phyloP scores from a whole-genome alignment of 2,113 vertebrate species.

The Micromys minutus region DNA sequence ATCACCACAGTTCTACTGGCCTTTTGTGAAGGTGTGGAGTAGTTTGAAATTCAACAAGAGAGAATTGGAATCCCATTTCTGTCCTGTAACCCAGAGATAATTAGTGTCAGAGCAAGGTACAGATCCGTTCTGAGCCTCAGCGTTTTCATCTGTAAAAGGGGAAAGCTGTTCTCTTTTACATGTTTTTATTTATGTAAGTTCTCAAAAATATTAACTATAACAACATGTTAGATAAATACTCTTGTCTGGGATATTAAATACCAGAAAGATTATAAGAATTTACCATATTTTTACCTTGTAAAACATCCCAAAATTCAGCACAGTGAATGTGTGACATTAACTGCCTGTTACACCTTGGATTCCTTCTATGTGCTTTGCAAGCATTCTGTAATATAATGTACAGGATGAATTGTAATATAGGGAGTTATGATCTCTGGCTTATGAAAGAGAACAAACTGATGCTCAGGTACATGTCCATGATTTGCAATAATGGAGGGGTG shows the following conservation, averaged over 20 bases:
- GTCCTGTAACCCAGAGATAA: neutral
- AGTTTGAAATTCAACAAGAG: slow-evolving; percentile 27
- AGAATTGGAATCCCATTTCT: slow-evolving; percentile 9
- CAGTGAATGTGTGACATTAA: slow-evolving; percentile 5
- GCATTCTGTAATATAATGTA: neutral
- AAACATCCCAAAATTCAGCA: slow-evolving; percentile 31
- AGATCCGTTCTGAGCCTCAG: neutral
- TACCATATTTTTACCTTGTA: slow-evolving; percentile 35
- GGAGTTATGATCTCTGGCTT: neutral
- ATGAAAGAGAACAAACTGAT: neutral
- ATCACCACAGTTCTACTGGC: neutral
- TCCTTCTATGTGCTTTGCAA: slow-evolving; percentile 4
- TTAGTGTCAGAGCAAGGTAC: neutral
- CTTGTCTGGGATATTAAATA: neutral
- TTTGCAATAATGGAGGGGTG: neutral
- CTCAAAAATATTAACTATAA: neutral
- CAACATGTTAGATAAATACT: slow-evolving; percentile 23
- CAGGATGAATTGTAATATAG: neutral
- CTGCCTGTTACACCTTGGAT: neutral
- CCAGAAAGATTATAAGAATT: neutral
- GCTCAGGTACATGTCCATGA: neutral
- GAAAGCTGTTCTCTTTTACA: neutral
- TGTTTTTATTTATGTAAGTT: slow-evolving; percentile 46
- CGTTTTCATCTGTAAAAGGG: slow-evolving; percentile 36
- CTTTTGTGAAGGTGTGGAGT: neutral